Evolutionary conservation across 2,113 vertebrate genomes (phyloP).

Genomic region (Hemibagrus wyckioides): DNA sequence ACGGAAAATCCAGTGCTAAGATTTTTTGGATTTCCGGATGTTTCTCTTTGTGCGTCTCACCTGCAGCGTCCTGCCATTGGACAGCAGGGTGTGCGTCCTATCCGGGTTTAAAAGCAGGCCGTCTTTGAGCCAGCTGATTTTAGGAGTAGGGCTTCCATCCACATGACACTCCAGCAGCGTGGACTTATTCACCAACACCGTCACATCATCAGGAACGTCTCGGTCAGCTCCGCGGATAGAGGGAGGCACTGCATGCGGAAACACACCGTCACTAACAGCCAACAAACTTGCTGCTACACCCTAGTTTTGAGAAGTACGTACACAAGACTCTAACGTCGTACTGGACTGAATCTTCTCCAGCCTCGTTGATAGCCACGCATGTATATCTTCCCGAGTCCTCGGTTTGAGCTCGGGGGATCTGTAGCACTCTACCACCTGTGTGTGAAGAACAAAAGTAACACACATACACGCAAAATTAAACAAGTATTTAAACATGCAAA

Average conservation of each 20-base stretch:
- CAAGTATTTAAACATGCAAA: neutral
- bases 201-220: conserved; percentile 84
- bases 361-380: conserved; percentile 92
- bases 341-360: conserved; percentile 91
- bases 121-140: conserved; percentile 88
- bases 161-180: conserved; percentile 79
- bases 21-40: neutral
- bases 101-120: conserved; percentile 72
- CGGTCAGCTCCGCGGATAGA: conserved; percentile 74
- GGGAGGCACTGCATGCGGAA: conserved; percentile 80
- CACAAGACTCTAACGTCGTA: conserved; percentile 87
- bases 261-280: neutral
- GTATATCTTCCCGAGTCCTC: conserved; percentile 87
- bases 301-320: conserved; percentile 68
- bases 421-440: conserved; percentile 87
- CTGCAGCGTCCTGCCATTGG: conserved; percentile 83
- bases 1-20: too few species aligned
- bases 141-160: conserved; percentile 82
- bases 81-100: conserved; percentile 71
- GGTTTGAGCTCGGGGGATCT: conserved; percentile 81
- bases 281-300: neutral
- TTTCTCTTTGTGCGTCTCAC: conserved; percentile 64
- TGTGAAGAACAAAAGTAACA: conserved; percentile 19
- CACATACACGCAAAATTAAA: neutral
- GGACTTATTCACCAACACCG: conserved; percentile 77